phyloP scores from a whole-genome alignment of 2,888 invertebrate species.

The Idaea biselata region DNA sequence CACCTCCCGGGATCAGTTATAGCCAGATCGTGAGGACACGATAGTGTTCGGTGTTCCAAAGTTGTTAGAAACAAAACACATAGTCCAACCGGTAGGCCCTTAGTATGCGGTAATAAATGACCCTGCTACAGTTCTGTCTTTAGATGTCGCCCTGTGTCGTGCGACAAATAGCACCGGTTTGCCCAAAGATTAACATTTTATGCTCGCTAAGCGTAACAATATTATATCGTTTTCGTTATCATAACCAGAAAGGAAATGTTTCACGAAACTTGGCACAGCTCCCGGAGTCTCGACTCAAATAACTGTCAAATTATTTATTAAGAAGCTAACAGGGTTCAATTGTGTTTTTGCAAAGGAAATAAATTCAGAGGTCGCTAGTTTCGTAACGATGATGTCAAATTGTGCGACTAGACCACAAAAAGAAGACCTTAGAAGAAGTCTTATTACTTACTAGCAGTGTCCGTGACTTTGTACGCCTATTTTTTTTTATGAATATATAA shows the following conservation, averaged over 20 bases:
- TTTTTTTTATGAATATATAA: too few relatives aligned
- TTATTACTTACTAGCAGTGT: too few relatives aligned
- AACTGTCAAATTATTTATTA: neutral
- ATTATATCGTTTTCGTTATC: neutral
- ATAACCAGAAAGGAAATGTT: neutral
- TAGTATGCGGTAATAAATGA: too few relatives aligned
- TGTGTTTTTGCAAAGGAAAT: neutral
- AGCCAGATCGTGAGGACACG: too few relatives aligned
- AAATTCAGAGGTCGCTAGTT: neutral
- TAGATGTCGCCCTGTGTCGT: neutral
- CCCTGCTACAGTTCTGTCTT: neutral
- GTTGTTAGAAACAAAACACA: too few relatives aligned
- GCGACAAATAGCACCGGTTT: neutral
- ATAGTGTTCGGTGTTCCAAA: too few relatives aligned
- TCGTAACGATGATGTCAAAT: too few relatives aligned
- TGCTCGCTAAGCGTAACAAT: neutral
- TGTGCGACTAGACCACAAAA: too few relatives aligned
- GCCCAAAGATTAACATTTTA: neutral
- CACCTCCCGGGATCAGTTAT: too few relatives aligned
- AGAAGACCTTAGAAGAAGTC: too few relatives aligned
- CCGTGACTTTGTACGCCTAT: too few relatives aligned
- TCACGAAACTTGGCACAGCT: neutral
- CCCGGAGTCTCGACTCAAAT: neutral
- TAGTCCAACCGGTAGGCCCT: too few relatives aligned
- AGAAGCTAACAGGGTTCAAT: neutral